These are phyloP conservation scores for Aulostomus chinensis DNA, from an alignment of 2,797 vertebrate genomes.

Conservation along the genomic window DNA sequence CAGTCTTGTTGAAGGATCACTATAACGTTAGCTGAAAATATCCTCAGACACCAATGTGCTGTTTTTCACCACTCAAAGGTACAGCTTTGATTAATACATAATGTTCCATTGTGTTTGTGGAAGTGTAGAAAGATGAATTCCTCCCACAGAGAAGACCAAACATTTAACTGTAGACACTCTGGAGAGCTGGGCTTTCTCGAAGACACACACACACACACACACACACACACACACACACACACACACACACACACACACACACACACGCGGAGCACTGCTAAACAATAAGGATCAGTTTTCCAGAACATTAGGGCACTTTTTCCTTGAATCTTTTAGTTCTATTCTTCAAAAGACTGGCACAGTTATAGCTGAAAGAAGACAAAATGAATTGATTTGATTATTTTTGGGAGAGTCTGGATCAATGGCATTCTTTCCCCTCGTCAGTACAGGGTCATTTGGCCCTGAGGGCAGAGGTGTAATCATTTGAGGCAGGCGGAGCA, in stretches of 20 bases:
- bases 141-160: conserved; percentile 38
- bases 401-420: conserved; percentile 86
- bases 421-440: conserved; percentile 82
- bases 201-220: conserved; percentile 11
- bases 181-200: conserved; percentile 21
- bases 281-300: conserved; percentile 45
- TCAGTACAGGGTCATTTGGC: conserved; percentile 68
- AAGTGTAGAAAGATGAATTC: conserved; percentile 44
- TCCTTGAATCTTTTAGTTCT: conserved; percentile 45
- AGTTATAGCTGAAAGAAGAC: conserved; percentile 70
- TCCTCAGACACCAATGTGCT: conserved; percentile 7
- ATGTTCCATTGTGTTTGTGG: conserved; percentile 37
- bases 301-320: conserved; percentile 56
- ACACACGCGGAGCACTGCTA: conserved; percentile 28
- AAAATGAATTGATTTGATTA: conserved; percentile 91
- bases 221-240: not conserved
- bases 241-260: not conserved
- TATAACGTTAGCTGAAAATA: conserved; percentile 23
- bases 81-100: conserved; percentile 23
- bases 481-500: conserved; percentile 83
- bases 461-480: conserved; percentile 83
- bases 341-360: conserved; percentile 69
- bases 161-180: conserved; percentile 40
- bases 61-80: conserved; percentile 15
- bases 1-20: no score